These are phyloP conservation scores for Notolepis coatsorum DNA, from an alignment of 2,797 vertebrate species.

Conservation along the genomic window DNA sequence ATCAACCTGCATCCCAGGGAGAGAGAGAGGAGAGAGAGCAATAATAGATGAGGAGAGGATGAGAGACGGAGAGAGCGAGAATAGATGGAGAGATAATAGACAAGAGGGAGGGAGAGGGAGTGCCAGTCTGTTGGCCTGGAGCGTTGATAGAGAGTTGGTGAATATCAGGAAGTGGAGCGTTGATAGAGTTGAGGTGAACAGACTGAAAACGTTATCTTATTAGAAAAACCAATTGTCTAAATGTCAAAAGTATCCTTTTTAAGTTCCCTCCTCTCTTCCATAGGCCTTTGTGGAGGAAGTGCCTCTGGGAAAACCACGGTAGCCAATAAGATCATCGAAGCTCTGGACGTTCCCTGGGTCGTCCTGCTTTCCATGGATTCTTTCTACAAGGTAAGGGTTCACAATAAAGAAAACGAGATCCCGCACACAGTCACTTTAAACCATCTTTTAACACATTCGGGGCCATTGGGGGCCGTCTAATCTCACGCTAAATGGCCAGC, in stretches of 20 bases:
- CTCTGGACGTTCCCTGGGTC: constrained; percentile 93
- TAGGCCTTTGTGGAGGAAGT: constrained; percentile 91
- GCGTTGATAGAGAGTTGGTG: too few species aligned
- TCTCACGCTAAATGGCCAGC: too few species aligned
- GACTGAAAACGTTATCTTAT: too few species aligned
- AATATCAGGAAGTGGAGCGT: too few species aligned
- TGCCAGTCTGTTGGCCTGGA: too few species aligned
- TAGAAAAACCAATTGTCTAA: too few species aligned
- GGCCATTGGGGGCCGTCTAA: too few species aligned
- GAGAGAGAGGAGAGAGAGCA: neutral
- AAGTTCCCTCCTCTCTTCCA: neutral
- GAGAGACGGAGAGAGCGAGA: neutral
- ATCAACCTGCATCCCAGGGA: constrained; percentile 30
- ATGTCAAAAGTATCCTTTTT: too few species aligned
- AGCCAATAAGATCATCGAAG: constrained; percentile 92
- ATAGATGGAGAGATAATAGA: neutral
- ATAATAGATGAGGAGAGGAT: neutral
- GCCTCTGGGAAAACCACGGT: constrained; percentile 93
- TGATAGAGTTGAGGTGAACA: too few species aligned
- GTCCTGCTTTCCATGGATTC: constrained; percentile 94
- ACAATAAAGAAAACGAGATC: too few species aligned
- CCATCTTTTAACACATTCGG: too few species aligned
- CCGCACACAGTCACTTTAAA: too few species aligned
- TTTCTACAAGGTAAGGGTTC: constrained; percentile 95
- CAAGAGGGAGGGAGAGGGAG: neutral